Evolutionary conservation across 1,140 invertebrate genomes (phyloP).

Genomic region (Bombus superbus): DNA sequence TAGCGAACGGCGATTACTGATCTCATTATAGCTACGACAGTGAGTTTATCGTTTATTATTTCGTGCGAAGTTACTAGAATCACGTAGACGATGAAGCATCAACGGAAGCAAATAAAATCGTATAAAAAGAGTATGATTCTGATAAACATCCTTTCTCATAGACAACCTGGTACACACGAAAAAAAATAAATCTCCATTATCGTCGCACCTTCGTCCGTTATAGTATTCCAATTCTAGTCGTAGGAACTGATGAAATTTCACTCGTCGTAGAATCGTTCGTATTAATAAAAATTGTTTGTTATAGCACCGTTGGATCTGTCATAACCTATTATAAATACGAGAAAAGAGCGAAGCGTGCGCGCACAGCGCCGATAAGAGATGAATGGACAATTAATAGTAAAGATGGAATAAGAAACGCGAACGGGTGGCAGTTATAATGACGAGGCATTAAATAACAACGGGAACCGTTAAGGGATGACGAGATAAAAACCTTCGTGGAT

Average conservation of each 20-base stretch:
- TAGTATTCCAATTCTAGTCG: too few relatives aligned
- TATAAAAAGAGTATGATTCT: too few relatives aligned
- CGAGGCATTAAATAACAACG: constrained; percentile 70
- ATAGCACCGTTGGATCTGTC: too few relatives aligned
- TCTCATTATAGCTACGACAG: constrained; percentile 31
- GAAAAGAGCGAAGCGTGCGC: neutral
- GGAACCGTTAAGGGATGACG: constrained; percentile 70
- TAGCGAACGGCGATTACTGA: constrained; percentile 18
- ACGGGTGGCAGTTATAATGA: constrained; percentile 64
- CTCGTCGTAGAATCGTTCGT: too few relatives aligned
- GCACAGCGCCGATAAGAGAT: constrained; percentile 48
- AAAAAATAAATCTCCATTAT: too few relatives aligned
- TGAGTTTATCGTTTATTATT: constrained; percentile 48
- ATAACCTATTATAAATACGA: too few relatives aligned
- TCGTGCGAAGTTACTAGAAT: neutral
- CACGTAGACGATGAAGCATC: too few relatives aligned
- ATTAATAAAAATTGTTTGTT: too few relatives aligned
- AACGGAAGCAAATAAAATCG: neutral
- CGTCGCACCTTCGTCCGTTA: too few relatives aligned
- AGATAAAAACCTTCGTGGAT: constrained; percentile 72
- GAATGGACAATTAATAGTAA: constrained; percentile 68
- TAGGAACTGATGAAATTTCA: too few relatives aligned
- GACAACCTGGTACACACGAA: too few relatives aligned
- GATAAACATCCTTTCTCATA: too few relatives aligned
- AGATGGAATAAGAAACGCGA: constrained; percentile 36